Conservation (phyloP, 2,888 invertebrate genomes). For the Alloscopus bannaensis region DNA sequence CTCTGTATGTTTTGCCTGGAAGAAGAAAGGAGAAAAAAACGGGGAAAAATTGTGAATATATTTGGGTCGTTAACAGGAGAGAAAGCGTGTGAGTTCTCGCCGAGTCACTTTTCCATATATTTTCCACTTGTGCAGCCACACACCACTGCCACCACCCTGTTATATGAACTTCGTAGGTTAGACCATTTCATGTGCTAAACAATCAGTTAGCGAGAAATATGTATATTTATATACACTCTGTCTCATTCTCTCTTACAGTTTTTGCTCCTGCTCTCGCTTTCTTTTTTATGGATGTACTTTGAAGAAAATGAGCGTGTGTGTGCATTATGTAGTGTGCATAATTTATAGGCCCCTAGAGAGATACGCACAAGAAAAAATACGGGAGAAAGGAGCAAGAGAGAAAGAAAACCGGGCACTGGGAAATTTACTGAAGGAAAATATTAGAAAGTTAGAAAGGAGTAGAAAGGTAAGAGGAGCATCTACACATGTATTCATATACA, state of each 20-base stretch:
- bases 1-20: too few relatives aligned
- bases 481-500: too few relatives aligned
- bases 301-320: conserved; percentile 36
- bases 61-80: too few relatives aligned
- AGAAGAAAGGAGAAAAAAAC: too few relatives aligned
- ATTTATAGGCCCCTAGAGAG: conserved; percentile 42
- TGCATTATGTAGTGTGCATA: conserved; percentile 46
- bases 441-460: neutral
- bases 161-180: too few relatives aligned
- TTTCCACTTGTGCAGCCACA: too few relatives aligned
- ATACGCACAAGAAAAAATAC: conserved; percentile 27
- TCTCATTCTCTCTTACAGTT: too few relatives aligned
- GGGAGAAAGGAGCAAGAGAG: neutral
- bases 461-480: neutral
- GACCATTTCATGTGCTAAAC: too few relatives aligned
- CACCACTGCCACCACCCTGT: too few relatives aligned
- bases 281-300: neutral
- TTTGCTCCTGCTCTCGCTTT: neutral
- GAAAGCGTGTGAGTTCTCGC: too few relatives aligned
- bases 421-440: neutral
- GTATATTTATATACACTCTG: neutral
- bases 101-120: too few relatives aligned
- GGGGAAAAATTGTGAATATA: too few relatives aligned
- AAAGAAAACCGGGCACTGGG: neutral
- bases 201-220: conserved; percentile 6